Percentiles rank a stretch among this genome's conserved stretches.
Conservation (phyloP, 2,113 vertebrate genomes). For the Manacus vitellinus region DNA sequence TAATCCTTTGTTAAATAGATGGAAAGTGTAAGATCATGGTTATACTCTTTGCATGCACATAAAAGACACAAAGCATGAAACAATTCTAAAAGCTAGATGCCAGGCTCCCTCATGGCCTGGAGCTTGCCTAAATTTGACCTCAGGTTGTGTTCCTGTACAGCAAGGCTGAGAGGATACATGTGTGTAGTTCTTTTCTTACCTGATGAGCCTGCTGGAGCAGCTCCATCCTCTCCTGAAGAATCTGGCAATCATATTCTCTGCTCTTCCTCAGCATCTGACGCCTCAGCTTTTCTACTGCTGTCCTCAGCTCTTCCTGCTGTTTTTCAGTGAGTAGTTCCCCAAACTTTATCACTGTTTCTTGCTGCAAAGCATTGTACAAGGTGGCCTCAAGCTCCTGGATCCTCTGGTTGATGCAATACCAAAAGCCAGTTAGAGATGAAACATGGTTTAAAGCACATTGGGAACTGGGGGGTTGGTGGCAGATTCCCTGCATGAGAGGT, state of each 20-base stretch:
- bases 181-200: slow-evolving; percentile 65
- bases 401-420: slow-evolving; percentile 83
- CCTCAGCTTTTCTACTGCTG: slow-evolving; percentile 92
- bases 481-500: neutral
- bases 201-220: slow-evolving; percentile 97
- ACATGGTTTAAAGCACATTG: neutral
- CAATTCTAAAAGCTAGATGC: neutral
- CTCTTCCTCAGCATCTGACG: slow-evolving; percentile 98
- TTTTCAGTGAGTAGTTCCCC: slow-evolving; percentile 92
- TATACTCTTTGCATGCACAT: neutral
- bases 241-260: slow-evolving; percentile 96
- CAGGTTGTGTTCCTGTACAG: neutral
- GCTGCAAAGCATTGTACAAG: slow-evolving; percentile 97
- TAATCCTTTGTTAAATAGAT: neutral
- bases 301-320: slow-evolving; percentile 92
- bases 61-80: neutral
- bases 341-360: slow-evolving; percentile 96
- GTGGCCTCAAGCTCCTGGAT: slow-evolving; percentile 99
- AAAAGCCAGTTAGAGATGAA: slow-evolving; percentile 52
- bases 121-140: neutral
- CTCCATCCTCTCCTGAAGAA: slow-evolving; percentile 98
- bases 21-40: neutral
- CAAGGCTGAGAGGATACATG: neutral
- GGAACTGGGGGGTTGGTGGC: neutral
- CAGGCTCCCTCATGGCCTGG: neutral